These are phyloP conservation scores for Pleuronectes platessa DNA, from an alignment of 2,113 vertebrate genomes.

Conservation along the genomic window DNA sequence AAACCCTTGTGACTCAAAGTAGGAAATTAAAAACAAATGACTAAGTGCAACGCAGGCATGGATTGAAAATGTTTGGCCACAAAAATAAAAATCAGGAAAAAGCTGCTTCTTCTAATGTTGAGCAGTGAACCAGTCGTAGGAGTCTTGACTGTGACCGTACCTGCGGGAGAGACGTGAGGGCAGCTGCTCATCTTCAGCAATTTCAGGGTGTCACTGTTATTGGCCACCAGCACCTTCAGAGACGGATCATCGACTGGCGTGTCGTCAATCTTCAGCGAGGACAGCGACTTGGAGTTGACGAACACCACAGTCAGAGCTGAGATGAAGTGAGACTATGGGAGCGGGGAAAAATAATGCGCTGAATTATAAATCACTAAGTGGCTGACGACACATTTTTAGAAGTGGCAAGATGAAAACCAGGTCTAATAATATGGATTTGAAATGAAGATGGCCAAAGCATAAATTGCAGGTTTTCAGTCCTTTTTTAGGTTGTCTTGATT, in stretches of 20 bases:
- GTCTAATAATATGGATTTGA: no score
- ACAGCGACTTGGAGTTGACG: conserved; percentile 97
- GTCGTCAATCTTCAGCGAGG: conserved; percentile 96
- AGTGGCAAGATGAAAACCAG: no score
- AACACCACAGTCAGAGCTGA: conserved; percentile 97
- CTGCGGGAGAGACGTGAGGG: conserved; percentile 83
- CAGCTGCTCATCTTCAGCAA: conserved; percentile 98
- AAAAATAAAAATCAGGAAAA: not conserved
- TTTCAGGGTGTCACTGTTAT: conserved; percentile 95
- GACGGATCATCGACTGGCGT: conserved; percentile 97
- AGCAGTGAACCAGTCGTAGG: not conserved
- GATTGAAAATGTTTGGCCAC: not conserved
- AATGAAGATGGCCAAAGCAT: no score
- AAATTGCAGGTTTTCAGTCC: no score
- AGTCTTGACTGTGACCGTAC: conserved; percentile 43
- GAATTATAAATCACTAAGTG: not conserved
- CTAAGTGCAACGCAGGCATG: not conserved
- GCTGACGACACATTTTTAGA: not conserved
- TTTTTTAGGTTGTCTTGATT: no score
- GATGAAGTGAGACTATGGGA: conserved; percentile 85
- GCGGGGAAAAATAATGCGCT: not conserved
- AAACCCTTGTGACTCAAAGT: not conserved
- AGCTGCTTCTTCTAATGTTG: not conserved
- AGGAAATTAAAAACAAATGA: conserved; percentile 4
- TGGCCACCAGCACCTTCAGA: conserved; percentile 95